These are phyloP conservation scores for Acanthococcus lagerstroemiae DNA, from an alignment of 2,888 invertebrate genomes.

Conservation along the genomic window DNA sequence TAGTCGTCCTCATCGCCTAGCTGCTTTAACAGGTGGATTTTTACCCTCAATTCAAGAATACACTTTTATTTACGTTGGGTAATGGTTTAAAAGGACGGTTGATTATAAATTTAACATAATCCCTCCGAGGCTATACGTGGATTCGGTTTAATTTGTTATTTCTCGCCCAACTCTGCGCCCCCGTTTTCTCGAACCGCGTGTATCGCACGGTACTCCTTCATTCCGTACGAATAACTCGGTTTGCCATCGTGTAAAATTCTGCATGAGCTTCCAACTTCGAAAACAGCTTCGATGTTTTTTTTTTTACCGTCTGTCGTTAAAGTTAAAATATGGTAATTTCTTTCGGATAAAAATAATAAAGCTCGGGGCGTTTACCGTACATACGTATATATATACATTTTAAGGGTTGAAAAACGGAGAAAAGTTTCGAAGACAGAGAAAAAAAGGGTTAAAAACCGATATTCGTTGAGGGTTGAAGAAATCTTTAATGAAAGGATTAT, in stretches of 20 bases:
- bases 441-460: slow-evolving; percentile 22
- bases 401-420: slow-evolving; percentile 2
- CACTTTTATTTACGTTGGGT: slow-evolving; percentile 19
- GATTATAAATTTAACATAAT: background rate
- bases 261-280: background rate
- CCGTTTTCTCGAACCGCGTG: background rate
- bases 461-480: slow-evolving; percentile 5
- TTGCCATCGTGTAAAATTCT: no score
- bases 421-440: background rate
- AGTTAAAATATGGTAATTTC: slow-evolving; percentile 24
- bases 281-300: background rate
- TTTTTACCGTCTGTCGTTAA: background rate
- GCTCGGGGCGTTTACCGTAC: slow-evolving; percentile 17
- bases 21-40: slow-evolving; percentile 27
- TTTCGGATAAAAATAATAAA: slow-evolving; percentile 24
- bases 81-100: background rate
- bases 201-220: no score
- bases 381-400: background rate
- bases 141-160: background rate
- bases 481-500: slow-evolving; percentile 28
- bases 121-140: background rate
- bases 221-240: no score
- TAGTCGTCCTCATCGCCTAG: background rate
- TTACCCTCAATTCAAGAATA: slow-evolving; percentile 21
- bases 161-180: background rate